These are phyloP conservation scores for Sicus ferrugineus DNA, from an alignment of 2,888 invertebrate genomes.

Conservation along the genomic window DNA sequence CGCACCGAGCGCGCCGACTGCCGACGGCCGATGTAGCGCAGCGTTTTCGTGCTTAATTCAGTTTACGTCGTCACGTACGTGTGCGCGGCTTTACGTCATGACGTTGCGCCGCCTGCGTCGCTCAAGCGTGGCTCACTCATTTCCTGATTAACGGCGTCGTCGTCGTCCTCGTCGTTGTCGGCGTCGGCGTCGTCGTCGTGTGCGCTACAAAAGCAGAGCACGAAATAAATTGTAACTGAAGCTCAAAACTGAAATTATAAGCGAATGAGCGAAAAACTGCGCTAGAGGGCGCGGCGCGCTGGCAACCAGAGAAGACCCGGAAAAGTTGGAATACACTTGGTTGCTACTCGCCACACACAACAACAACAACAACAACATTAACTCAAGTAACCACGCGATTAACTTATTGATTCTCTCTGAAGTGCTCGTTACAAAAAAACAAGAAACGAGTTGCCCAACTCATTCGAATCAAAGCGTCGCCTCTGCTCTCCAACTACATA, in stretches of 20 bases:
- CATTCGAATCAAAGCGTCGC: no score
- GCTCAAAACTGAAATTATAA: not conserved
- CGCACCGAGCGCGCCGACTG: not conserved
- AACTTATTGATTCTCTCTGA: not conserved
- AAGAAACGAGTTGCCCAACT: no score
- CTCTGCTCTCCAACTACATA: not conserved
- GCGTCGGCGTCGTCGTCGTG: not conserved
- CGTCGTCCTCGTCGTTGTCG: no score
- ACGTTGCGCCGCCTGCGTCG: conserved; percentile 19
- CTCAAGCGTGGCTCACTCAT: conserved; percentile 21
- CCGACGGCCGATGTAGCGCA: no score
- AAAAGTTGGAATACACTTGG: no score
- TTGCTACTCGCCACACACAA: no score
- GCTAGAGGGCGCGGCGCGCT: not conserved
- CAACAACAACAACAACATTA: no score
- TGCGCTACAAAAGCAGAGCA: not conserved
- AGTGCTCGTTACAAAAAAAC: no score
- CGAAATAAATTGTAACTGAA: not conserved
- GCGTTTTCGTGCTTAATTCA: conserved; percentile 21
- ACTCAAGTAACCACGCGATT: no score
- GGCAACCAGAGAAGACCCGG: not conserved
- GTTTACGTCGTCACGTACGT: conserved; percentile 28
- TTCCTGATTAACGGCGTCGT: conserved; percentile 16
- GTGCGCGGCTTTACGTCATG: conserved; percentile 12
- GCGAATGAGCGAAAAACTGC: not conserved